These are phyloP conservation scores for Drosophila athabasca DNA, from an alignment of 1,140 invertebrate species.

Conservation along the genomic window DNA sequence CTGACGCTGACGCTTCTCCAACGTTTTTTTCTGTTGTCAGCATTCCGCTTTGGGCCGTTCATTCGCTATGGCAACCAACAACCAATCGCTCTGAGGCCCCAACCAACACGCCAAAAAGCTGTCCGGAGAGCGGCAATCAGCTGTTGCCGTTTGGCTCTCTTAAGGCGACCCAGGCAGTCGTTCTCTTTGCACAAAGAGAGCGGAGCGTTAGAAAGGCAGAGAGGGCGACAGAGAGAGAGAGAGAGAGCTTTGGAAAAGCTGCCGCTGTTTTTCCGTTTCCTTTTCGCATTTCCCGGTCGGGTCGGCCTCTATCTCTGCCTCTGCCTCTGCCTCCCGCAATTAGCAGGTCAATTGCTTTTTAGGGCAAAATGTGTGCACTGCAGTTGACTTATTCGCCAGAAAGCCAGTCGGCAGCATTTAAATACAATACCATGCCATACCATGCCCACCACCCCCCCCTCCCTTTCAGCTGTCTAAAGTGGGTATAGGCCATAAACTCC, in stretches of 20 bases:
- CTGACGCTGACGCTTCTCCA: not conserved
- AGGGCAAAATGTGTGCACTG: conserved; percentile 79
- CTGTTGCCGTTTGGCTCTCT: conserved; percentile 37
- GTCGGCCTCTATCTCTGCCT: too few relatives aligned
- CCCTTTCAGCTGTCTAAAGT: not conserved
- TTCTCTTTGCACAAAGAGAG: conserved; percentile 11
- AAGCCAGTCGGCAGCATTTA: not conserved
- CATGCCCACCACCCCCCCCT: too few relatives aligned
- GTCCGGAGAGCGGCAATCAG: conserved; percentile 23
- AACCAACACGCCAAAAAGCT: conserved; percentile 10
- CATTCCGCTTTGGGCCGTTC: conserved; percentile 74
- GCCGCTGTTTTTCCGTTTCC: conserved; percentile 23
- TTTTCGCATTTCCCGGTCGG: too few relatives aligned
- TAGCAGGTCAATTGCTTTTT: conserved; percentile 82
- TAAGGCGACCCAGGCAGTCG: not conserved
- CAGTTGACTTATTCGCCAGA: conserved; percentile 56
- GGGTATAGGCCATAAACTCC: not conserved
- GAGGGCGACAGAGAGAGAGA: conserved; percentile 9
- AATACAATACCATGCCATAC: too few relatives aligned
- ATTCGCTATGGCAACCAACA: conserved; percentile 80
- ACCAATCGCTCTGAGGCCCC: conserved; percentile 61
- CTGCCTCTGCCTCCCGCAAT: conserved; percentile 52
- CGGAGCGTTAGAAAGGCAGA: not conserved
- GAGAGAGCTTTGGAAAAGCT: conserved; percentile 32
- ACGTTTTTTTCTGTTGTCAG: conserved; percentile 34